Evolutionary conservation across 2,113 vertebrate genomes (phyloP).

Genomic region (Phalacrocorax brasilianus): DNA sequence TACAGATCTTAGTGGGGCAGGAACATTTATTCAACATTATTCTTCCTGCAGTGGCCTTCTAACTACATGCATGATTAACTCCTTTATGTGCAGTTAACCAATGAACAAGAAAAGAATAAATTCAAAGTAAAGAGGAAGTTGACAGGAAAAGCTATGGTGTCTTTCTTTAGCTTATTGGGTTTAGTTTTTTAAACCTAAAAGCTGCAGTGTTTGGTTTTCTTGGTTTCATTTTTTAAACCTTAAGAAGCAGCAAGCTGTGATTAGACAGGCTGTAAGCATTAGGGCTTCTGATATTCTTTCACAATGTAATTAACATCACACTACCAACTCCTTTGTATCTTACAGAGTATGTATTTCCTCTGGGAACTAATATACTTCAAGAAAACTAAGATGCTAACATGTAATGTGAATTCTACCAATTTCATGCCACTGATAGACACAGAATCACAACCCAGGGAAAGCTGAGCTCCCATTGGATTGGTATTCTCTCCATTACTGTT

Average conservation of each 20-base stretch:
- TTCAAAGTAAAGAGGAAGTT: neutral
- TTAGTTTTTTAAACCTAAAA: neutral
- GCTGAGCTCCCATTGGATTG: neutral
- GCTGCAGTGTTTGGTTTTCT: neutral
- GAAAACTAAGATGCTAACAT: neutral
- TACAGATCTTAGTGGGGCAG: neutral
- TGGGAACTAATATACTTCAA: neutral
- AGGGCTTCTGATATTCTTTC: neutral
- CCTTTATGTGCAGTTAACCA: neutral
- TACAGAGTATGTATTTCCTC: neutral
- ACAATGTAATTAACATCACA: neutral
- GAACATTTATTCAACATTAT: neutral
- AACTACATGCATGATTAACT: neutral
- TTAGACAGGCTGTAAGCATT: neutral
- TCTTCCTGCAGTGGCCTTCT: neutral
- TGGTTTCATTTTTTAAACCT: neutral
- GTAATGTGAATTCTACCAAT: neutral
- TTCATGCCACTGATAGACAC: neutral
- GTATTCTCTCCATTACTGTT: neutral
- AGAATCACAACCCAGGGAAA: neutral
- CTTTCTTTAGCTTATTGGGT: neutral
- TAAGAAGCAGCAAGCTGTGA: neutral
- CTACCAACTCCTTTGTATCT: neutral
- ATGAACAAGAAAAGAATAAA: neutral
- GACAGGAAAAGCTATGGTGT: neutral